Base-by-base conservation (phyloP, 2,113 vertebrate genomes). In the Melierax canorus region DNA sequence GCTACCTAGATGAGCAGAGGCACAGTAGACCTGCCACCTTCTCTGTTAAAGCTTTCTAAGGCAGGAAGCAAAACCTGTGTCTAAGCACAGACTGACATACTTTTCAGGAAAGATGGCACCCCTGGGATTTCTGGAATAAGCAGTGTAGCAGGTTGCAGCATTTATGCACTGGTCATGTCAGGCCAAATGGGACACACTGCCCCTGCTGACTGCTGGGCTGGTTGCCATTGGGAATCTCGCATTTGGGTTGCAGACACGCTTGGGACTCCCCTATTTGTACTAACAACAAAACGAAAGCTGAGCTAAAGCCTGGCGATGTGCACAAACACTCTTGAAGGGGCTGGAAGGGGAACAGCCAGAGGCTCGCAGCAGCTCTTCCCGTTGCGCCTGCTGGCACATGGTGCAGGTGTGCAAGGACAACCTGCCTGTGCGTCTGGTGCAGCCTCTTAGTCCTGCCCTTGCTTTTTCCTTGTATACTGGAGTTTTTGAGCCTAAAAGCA, bases 171-270 rank as follows among this genome's bases (percentile, higher is more conserved):
- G 90, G 82, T 50, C 55, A 0, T 74, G 55, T 94, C 92, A 59
- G 79, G 96, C 93, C 92, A 94, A 94, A 14, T 1, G 85, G 96
- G 93, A 93, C 88, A 34, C 0, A 29, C 67, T 95, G 95, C 88
- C 94, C 81, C 95, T 67, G 96, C 96, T 93, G 94, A 63, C 82
- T 86, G 74, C 95, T 26, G 92, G 78, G 90, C 88, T 71, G 66
- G 63, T 3, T 95, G 88, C 96, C 90, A 66, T 7, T 58, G 93
- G 85, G 93, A 96, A 86, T 90, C 92, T 68, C 58, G 0, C 51
- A 6, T 36, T 66, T 1, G 7, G 45, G 36, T 3, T 94, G 80
- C 67, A 83, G 78, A 56, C 72, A 90, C 94, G 15, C 88, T 69
- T 62, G 95, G 88, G 94, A 94, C 84, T 92, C 58, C 71, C 88